Evolutionary conservation across 2,113 vertebrate species (phyloP).

Genomic region (Esox niger): DNA sequence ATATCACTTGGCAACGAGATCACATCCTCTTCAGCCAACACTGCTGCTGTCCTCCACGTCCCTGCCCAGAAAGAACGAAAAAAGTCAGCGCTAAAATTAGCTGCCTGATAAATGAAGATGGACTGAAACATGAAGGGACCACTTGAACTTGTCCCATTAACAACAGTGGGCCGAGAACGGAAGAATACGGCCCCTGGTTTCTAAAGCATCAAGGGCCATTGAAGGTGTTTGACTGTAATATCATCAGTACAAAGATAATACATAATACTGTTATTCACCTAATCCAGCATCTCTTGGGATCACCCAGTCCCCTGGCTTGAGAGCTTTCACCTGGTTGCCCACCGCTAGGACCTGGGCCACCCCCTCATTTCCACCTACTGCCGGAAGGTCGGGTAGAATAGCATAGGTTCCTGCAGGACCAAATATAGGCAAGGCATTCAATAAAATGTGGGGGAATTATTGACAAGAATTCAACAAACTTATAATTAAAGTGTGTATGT

Average conservation of each 20-base stretch:
- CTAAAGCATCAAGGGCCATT: not conserved
- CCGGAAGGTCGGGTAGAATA: constrained; percentile 80
- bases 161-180: no score
- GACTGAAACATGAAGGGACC: no score
- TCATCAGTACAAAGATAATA: no score
- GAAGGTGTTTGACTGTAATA: not conserved
- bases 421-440: not conserved
- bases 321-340: constrained; percentile 69
- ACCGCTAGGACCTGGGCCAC: constrained; percentile 86
- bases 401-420: constrained; percentile 82
- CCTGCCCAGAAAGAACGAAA: constrained; percentile 67
- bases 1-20: constrained; percentile 79
- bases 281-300: constrained; percentile 78
- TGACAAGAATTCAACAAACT: not conserved
- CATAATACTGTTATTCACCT: constrained; percentile 83
- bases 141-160: no score
- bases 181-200: not conserved
- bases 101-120: no score
- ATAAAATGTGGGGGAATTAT: not conserved
- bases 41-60: constrained; percentile 82
- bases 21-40: constrained; percentile 72
- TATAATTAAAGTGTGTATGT: no score
- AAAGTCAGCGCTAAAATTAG: no score
- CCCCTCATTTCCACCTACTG: constrained; percentile 91
- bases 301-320: constrained; percentile 86